phyloP scores from a whole-genome alignment of 2,113 vertebrate species.

The Pardalotus punctatus region DNA sequence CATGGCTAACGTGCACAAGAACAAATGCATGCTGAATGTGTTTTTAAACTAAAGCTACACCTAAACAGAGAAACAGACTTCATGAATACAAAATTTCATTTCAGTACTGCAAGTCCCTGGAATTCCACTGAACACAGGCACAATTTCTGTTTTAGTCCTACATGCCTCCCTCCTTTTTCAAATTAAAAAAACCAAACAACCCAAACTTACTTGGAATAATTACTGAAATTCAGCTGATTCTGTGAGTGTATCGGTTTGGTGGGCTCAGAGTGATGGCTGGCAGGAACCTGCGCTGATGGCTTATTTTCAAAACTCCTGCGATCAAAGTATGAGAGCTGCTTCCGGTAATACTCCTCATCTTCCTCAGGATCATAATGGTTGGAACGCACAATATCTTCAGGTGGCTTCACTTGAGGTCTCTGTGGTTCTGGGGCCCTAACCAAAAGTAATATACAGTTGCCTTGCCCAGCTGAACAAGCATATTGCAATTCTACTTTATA shows the following conservation, averaged over 20 bases:
- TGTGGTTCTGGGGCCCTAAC: conserved; percentile 91
- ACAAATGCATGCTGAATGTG: not conserved
- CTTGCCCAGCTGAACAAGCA: not conserved
- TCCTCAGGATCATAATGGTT: conserved; percentile 94
- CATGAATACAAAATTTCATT: not conserved
- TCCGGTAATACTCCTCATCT: conserved; percentile 95
- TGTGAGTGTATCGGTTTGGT: conserved; percentile 81
- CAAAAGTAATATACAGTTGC: not conserved
- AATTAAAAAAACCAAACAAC: not conserved
- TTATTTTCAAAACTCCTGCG: conserved; percentile 93
- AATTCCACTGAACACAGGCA: not conserved
- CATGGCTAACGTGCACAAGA: not conserved
- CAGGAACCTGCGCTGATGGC: conserved; percentile 75
- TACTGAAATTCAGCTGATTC: conserved; percentile 83
- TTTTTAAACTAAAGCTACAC: not conserved
- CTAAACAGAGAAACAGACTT: not conserved
- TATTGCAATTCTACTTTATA: not conserved
- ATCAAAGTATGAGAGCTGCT: conserved; percentile 96
- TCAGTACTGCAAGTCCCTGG: not conserved
- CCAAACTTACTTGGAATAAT: conserved; percentile 82
- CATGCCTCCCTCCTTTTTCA: not conserved
- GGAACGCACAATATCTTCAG: conserved; percentile 86
- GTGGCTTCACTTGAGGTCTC: conserved; percentile 87
- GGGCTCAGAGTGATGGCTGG: conserved; percentile 84
- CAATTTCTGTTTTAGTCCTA: not conserved